Evolutionary conservation across 2,797 vertebrate species (phyloP).

Genomic region (Smutsia temminckii): DNA sequence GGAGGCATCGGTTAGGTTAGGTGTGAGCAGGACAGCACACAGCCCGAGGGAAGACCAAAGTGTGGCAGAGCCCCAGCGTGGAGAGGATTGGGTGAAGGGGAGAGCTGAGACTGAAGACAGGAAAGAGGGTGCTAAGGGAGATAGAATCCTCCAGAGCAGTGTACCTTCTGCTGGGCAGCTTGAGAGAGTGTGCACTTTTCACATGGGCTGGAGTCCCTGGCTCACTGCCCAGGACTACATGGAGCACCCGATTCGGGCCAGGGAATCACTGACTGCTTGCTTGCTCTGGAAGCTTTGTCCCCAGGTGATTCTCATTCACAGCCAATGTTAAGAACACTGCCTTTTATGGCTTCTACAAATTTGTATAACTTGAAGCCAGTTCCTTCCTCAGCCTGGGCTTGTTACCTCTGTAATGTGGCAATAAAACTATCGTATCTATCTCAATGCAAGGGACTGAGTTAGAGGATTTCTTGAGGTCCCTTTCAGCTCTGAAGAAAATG

Average conservation of each 20-base stretch:
- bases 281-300: background rate
- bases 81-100: background rate
- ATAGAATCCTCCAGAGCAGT: background rate
- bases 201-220: background rate
- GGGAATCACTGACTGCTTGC: background rate
- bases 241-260: background rate
- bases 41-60: background rate
- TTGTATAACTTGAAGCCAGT: background rate
- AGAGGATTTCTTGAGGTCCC: background rate
- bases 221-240: background rate
- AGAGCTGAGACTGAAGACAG: background rate
- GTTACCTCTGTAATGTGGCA: background rate
- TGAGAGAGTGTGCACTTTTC: fast-evolving
- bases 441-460: background rate
- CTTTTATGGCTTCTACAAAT: background rate
- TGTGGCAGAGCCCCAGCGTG: background rate
- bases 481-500: background rate
- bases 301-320: background rate
- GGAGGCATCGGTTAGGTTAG: background rate
- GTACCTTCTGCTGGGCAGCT: background rate
- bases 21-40: background rate
- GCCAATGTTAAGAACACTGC: background rate
- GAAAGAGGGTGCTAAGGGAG: background rate
- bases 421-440: background rate
- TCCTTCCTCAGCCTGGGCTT: background rate